phyloP scores from a whole-genome alignment of 2,113 vertebrate species.

The Probosciger aterrimus region DNA sequence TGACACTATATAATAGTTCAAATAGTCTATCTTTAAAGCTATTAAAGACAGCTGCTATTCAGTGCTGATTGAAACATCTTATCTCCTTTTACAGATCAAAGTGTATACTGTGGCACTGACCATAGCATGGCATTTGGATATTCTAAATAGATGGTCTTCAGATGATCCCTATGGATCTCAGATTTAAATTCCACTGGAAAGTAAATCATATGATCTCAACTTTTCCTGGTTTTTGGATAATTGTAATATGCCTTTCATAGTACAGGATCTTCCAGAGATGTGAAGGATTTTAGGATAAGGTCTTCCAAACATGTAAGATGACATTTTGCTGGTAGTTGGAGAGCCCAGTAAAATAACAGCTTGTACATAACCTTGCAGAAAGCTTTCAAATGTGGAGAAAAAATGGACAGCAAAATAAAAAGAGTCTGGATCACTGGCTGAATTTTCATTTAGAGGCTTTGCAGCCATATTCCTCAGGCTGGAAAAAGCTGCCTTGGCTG shows the following conservation, averaged over 20 bases:
- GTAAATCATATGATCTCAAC: neutral
- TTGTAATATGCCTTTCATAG: neutral
- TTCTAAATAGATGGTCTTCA: neutral
- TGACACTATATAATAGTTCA: neutral
- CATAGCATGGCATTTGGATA: neutral
- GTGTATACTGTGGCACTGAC: neutral
- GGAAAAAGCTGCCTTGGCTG: neutral
- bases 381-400: neutral
- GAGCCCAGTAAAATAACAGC: neutral
- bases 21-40: slow-evolving; percentile 42
- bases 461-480: neutral
- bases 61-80: slow-evolving; percentile 22
- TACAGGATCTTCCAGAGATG: neutral
- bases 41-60: slow-evolving; percentile 39
- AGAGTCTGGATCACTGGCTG: neutral
- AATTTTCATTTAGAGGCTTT: neutral
- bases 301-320: neutral
- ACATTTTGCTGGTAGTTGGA: neutral
- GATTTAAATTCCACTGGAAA: neutral
- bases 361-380: neutral
- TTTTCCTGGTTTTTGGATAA: neutral
- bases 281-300: neutral
- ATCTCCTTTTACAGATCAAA: slow-evolving; percentile 28
- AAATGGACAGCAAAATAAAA: neutral
- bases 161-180: neutral